phyloP scores from a whole-genome alignment of 92 coral and sea anemone species.

The Pocillopora meandrina region DNA sequence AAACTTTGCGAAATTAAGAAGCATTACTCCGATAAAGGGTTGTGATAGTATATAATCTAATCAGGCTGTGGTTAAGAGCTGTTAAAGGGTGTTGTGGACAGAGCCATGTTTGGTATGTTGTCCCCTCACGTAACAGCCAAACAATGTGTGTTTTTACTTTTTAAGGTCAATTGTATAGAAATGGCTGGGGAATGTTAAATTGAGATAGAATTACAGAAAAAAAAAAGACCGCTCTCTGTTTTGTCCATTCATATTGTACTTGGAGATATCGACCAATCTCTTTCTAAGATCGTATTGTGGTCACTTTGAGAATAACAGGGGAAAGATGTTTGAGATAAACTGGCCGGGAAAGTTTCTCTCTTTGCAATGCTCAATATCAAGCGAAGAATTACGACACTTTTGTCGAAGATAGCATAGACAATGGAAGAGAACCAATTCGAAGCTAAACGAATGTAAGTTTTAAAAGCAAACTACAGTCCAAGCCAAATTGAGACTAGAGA shows the following conservation, averaged over 20 bases:
- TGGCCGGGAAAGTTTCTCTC: too few relatives aligned
- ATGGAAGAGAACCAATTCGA: too few relatives aligned
- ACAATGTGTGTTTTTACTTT: neutral
- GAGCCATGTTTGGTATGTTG: neutral
- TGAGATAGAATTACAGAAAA: neutral
- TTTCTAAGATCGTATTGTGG: too few relatives aligned
- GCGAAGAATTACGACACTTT: too few relatives aligned
- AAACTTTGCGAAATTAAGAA: conserved; percentile 7
- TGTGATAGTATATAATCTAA: conserved; percentile 8
- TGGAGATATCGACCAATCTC: too few relatives aligned
- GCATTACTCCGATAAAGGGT: neutral
- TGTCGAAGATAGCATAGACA: too few relatives aligned
- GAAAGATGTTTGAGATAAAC: too few relatives aligned
- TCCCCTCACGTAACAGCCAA: neutral
- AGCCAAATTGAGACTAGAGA: neutral
- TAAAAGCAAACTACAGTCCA: too few relatives aligned
- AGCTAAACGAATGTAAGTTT: too few relatives aligned
- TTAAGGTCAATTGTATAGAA: neutral
- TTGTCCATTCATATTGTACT: too few relatives aligned
- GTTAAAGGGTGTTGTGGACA: neutral
- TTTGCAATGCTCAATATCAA: too few relatives aligned
- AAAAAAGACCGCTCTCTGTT: neutral
- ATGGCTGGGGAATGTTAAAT: neutral
- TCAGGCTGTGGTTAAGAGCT: neutral
- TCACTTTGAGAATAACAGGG: too few relatives aligned